Percentiles rank a stretch among this genome's conserved stretches.
phyloP scores from a whole-genome alignment of 2,113 vertebrate species.

The Bufo bufo region DNA sequence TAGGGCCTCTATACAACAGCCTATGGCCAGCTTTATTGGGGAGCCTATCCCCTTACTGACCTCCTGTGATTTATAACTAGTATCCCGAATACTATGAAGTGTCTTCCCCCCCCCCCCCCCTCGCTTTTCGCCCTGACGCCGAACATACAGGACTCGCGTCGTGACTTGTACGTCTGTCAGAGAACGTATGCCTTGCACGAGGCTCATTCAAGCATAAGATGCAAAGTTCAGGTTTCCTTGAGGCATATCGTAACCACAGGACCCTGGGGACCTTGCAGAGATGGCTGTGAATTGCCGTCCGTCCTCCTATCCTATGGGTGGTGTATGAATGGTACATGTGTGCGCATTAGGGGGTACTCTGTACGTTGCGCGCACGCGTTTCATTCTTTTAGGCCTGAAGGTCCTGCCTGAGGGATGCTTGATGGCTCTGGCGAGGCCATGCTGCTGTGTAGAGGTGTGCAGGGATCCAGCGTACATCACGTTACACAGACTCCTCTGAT shows the following conservation, averaged over 20 bases:
- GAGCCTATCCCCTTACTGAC: too few relatives aligned
- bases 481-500: conserved; percentile 6
- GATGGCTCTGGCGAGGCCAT: not conserved
- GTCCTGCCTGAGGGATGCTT: not conserved
- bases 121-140: too few relatives aligned
- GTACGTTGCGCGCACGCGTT: not conserved
- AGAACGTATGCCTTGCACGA: not conserved
- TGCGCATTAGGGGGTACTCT: not conserved
- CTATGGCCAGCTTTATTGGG: too few relatives aligned
- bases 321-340: not conserved
- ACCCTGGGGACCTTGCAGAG: not conserved
- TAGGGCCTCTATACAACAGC: too few relatives aligned
- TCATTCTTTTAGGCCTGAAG: not conserved
- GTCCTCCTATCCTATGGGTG: not conserved
- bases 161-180: not conserved
- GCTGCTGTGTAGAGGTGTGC: not conserved
- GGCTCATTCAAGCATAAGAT: not conserved
- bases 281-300: not conserved
- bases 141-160: too few relatives aligned
- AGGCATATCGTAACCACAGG: not conserved
- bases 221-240: not conserved
- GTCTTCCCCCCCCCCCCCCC: too few relatives aligned
- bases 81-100: too few relatives aligned
- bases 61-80: too few relatives aligned
- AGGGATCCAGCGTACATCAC: not conserved